Evolutionary conservation across 2,797 vertebrate species (phyloP), one percentile per base, ranked within the genome.

Genomic region (Paramormyrops hopkinsi): DNA sequence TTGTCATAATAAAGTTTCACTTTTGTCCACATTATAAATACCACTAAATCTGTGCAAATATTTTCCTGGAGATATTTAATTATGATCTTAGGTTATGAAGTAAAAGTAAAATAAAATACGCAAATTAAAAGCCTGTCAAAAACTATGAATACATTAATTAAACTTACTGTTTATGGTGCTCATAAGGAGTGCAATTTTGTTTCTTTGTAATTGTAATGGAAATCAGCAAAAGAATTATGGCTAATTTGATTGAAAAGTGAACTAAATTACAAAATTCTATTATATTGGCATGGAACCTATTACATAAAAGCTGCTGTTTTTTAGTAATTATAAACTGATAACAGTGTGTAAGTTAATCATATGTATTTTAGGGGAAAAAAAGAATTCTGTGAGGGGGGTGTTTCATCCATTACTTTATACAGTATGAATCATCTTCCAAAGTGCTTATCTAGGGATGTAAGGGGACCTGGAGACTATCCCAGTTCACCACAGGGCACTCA

Each of bases 91-190:
- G 79, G 79, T 85, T 33, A 59, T 85, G 79, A 89, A 89, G 59
- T 89, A 46, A 82, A 82, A 82, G 76, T 41, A 48, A 44, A 85
- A 62, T 89, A 89, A 89, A 89, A 65, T 89, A 22, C 79, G 85
- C 51, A 89, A 84, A 48, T 59, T 62, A 89, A 89, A 88, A 76
- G 53, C n/a, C 56, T 89, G 79, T 89, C 53, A 9, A 89, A 89
- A 89, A 62, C 54, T 62, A 37, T 84, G 53, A 48, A 85, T 85
- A 17, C 29, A 48, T 48, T 89, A 85, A 84, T 59, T 89, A 84
- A 59, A 62, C 87, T 33, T 88, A 62, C 79, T 82, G 76, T 48
- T 89, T 89, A 85, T 54, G 17, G 73, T 41, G 69, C 88, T 33
- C 88, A 88, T 82, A 56, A 51, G 88, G 7, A 54, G 73, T 56